Conservation (phyloP, 2,888 invertebrate genomes). For the Halictus quadricinctus region DNA sequence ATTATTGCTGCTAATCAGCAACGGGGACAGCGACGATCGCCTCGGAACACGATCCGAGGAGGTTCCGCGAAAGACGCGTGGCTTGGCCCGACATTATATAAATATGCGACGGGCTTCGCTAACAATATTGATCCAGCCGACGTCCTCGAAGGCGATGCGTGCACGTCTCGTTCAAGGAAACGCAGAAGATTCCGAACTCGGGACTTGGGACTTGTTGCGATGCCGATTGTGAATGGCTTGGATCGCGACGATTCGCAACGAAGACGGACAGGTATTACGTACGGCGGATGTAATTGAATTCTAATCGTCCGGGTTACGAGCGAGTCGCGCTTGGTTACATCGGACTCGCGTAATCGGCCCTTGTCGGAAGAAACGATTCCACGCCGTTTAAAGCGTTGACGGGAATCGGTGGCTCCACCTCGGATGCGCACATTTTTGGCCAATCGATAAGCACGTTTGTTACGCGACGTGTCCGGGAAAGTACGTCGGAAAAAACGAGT, state of each 20-base stretch:
- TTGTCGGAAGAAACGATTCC: neutral
- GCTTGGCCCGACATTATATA: constrained; percentile 40
- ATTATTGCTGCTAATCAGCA: neutral
- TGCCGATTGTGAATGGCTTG: constrained; percentile 18
- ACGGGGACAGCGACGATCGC: neutral
- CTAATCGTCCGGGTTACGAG: neutral
- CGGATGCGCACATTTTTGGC: constrained; percentile 56
- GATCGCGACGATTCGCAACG: neutral
- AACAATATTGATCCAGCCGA: constrained; percentile 54
- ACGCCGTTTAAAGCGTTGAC: neutral
- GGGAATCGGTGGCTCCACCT: constrained; percentile 65
- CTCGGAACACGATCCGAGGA: neutral
- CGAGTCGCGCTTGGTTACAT: neutral
- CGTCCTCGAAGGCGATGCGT: constrained; percentile 41
- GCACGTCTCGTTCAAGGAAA: constrained; percentile 18
- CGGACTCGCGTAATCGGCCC: neutral
- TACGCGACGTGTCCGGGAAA: constrained; percentile 22
- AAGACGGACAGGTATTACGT: neutral
- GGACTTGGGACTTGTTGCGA: constrained; percentile 56
- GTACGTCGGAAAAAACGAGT: neutral
- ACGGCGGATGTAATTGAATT: constrained; percentile 3
- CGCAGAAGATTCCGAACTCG: constrained; percentile 15
- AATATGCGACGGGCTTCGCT: constrained; percentile 45
- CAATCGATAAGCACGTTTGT: constrained; percentile 64
- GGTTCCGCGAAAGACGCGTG: neutral